Evolutionary conservation across 2,797 vertebrate species (phyloP).

Genomic region (Ctenopoma multispine): DNA sequence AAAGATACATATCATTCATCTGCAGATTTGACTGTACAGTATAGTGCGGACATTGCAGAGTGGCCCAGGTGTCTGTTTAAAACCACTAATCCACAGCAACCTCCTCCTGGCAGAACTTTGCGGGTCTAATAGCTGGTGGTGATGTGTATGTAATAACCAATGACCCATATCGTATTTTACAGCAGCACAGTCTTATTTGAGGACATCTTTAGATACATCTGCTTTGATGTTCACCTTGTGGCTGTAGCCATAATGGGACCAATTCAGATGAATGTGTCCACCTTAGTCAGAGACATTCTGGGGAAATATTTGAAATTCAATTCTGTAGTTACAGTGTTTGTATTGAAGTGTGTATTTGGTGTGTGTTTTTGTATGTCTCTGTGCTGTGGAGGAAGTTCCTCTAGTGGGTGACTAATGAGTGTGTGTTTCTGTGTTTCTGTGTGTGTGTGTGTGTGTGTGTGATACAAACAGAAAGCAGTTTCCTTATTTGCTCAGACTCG

Average conservation of each 20-base stretch:
- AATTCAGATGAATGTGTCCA: constrained; percentile 27
- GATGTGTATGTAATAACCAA: too few relatives aligned
- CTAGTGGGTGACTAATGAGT: constrained; percentile 61
- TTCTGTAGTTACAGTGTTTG: constrained; percentile 47
- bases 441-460: too few relatives aligned
- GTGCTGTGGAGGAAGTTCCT: constrained; percentile 45
- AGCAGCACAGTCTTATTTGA: too few relatives aligned
- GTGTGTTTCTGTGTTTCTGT: too few relatives aligned
- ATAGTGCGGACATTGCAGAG: too few relatives aligned
- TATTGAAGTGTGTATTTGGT: constrained; percentile 13
- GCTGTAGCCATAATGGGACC: constrained; percentile 40
- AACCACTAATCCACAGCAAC: background rate
- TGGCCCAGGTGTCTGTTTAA: background rate
- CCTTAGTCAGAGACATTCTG: constrained; percentile 34
- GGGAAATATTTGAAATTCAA: constrained; percentile 17
- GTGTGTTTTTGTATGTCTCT: constrained; percentile 27
- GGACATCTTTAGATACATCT: too few relatives aligned
- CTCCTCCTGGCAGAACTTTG: too few relatives aligned
- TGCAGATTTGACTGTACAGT: too few relatives aligned
- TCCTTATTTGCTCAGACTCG: constrained; percentile 31
- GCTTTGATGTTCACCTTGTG: too few relatives aligned
- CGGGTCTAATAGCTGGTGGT: too few relatives aligned
- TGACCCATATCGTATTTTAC: too few relatives aligned
- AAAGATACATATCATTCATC: constrained; percentile 10
- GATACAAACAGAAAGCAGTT: constrained; percentile 16